These are phyloP conservation scores for Indri indri DNA, from an alignment of 2,113 vertebrate genomes.

Conservation along the genomic window DNA sequence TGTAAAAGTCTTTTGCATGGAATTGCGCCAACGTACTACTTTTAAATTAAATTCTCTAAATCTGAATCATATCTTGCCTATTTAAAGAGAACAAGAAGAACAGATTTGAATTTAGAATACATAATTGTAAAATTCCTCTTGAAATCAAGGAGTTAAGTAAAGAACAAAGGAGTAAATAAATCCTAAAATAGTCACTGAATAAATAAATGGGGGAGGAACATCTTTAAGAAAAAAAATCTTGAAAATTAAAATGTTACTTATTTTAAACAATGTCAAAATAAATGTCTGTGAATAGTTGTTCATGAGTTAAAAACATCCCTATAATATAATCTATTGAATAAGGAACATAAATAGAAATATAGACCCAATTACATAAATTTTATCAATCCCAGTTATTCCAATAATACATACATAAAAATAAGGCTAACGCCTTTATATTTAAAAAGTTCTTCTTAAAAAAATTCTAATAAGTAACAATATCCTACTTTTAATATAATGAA, in stretches of 20 bases:
- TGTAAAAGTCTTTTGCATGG: background rate
- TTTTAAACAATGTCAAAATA: background rate
- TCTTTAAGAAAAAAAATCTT: background rate
- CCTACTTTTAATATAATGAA: background rate
- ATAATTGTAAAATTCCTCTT: background rate
- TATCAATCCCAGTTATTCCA: background rate
- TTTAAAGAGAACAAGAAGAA: background rate
- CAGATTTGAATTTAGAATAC: background rate
- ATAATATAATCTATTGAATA: background rate
- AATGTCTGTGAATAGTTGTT: background rate
- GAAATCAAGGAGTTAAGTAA: background rate
- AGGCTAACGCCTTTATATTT: background rate
- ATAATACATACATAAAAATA: background rate
- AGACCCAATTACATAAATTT: background rate
- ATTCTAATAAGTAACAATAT: background rate
- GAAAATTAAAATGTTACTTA: background rate
- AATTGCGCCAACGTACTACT: background rate
- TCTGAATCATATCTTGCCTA: background rate
- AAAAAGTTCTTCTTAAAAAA: background rate
- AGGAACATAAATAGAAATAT: background rate
- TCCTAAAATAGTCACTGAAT: background rate
- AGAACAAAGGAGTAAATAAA: background rate
- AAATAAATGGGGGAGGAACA: background rate
- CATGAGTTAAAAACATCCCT: background rate
- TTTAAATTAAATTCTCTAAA: background rate